Evolutionary conservation across 2,888 invertebrate species (phyloP).

Genomic region (Pristionchus fissidentatus): DNA sequence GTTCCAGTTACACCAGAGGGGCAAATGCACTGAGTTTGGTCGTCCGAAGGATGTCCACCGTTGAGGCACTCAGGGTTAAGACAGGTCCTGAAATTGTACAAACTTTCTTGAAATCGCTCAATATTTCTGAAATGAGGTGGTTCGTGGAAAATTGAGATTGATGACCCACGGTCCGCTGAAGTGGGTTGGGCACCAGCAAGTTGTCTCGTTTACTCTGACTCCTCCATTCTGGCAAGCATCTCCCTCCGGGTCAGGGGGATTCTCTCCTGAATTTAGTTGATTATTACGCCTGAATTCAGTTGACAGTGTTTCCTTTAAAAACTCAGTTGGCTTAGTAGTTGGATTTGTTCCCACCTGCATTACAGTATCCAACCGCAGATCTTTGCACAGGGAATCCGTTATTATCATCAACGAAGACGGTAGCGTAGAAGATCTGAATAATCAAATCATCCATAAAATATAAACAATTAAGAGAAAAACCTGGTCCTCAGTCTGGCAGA

Average conservation of each 20-base stretch:
- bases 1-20: conserved; percentile 61
- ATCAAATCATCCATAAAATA: not conserved
- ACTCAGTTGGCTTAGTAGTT: not conserved
- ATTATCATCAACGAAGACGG: conserved; percentile 66
- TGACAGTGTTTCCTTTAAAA: not conserved
- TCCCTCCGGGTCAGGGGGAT: conserved; percentile 53
- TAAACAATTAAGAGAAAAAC: conserved; percentile 43
- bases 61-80: conserved; percentile 63
- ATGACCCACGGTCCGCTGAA: conserved; percentile 60
- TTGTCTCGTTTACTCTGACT: conserved; percentile 61
- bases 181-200: conserved; percentile 65
- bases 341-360: conserved; percentile 48
- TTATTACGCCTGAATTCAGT: not conserved
- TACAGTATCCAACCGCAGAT: conserved; percentile 63
- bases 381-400: conserved; percentile 67
- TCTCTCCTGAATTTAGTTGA: not conserved
- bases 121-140: not conserved
- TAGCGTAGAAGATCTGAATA: conserved; percentile 45
- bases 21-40: conserved; percentile 58
- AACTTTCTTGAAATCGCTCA: not conserved
- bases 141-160: not conserved
- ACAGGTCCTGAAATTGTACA: conserved; percentile 51
- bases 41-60: conserved; percentile 54
- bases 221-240: conserved; percentile 65
- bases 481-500: conserved; percentile 63